Percentiles rank a stretch among this genome's conserved stretches.
Conservation (phyloP, 2,888 invertebrate genomes). For the Carabus problematicus region DNA sequence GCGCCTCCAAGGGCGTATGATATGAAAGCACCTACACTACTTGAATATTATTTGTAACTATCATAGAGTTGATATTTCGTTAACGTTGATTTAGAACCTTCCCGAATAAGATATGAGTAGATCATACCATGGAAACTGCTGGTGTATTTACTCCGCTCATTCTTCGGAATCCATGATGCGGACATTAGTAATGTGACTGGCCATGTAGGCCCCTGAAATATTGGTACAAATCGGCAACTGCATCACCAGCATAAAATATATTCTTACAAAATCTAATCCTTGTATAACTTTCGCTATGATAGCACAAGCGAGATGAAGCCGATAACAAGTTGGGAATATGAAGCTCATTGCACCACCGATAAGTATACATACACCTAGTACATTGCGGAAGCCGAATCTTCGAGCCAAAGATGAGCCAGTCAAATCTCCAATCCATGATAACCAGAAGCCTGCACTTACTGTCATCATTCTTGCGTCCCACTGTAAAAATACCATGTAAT, state of each 20-base stretch:
- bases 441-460: constrained; percentile 59
- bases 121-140: constrained; percentile 46
- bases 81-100: too few species aligned
- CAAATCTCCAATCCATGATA: constrained; percentile 58
- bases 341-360: constrained; percentile 56
- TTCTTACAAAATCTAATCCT: constrained; percentile 58
- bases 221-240: neutral
- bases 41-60: neutral
- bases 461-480: constrained; percentile 50
- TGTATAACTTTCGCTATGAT: constrained; percentile 56
- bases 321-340: constrained; percentile 56
- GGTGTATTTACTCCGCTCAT: constrained; percentile 54
- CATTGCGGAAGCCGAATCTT: constrained; percentile 56
- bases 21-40: constrained; percentile 12
- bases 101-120: too few species aligned
- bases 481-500: constrained; percentile 2
- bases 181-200: constrained; percentile 58
- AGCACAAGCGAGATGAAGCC: constrained; percentile 51
- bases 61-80: neutral
- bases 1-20: constrained; percentile 18
- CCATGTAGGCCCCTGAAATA: constrained; percentile 50
- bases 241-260: neutral
- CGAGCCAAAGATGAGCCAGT: constrained; percentile 58
- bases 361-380: constrained; percentile 57
- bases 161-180: constrained; percentile 54